Evolutionary conservation across 2,113 vertebrate species (phyloP).

Genomic region (Paedocypris sp.): DNA sequence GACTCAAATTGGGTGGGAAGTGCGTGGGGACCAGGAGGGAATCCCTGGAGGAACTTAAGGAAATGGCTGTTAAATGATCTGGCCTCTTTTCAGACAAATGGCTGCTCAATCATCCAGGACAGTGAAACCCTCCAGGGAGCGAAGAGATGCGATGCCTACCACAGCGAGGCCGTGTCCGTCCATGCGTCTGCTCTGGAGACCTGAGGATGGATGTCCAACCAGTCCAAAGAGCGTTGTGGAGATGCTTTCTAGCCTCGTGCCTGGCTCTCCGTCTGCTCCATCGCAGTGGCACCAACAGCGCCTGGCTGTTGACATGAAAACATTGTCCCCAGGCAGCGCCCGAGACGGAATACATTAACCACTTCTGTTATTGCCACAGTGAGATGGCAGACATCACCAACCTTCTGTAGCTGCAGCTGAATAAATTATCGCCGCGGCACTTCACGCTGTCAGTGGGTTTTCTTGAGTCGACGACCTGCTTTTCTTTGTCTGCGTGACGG

Average conservation of each 20-base stretch:
- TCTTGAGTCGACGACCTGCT: background rate
- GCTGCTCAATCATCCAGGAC: constrained; percentile 50
- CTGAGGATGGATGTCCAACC: constrained; percentile 18
- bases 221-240: constrained; percentile 6
- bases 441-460: constrained; percentile 27
- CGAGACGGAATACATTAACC: constrained; percentile 25
- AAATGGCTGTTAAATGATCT: constrained; percentile 51
- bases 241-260: background rate
- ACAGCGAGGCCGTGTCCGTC: constrained; percentile 30
- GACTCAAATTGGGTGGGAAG: background rate
- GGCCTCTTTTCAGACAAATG: constrained; percentile 47
- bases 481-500: background rate
- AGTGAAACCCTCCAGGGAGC: constrained; percentile 40
- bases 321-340: constrained; percentile 26
- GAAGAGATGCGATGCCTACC: constrained; percentile 41
- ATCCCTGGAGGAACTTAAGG: constrained; percentile 31
- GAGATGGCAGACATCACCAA: constrained; percentile 31
- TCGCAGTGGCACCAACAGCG: constrained; percentile 13
- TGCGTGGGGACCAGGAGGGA: constrained; percentile 2
- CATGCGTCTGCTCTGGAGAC: constrained; percentile 11
- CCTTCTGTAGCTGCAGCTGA: constrained; percentile 17
- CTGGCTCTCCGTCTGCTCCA: constrained; percentile 18
- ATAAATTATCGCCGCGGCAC: constrained; percentile 24
- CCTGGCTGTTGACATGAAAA: constrained; percentile 36
- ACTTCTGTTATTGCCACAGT: constrained; percentile 23